Evolutionary conservation across 2,113 vertebrate genomes (phyloP).

Genomic region (Paradoxurus hermaphroditus): DNA sequence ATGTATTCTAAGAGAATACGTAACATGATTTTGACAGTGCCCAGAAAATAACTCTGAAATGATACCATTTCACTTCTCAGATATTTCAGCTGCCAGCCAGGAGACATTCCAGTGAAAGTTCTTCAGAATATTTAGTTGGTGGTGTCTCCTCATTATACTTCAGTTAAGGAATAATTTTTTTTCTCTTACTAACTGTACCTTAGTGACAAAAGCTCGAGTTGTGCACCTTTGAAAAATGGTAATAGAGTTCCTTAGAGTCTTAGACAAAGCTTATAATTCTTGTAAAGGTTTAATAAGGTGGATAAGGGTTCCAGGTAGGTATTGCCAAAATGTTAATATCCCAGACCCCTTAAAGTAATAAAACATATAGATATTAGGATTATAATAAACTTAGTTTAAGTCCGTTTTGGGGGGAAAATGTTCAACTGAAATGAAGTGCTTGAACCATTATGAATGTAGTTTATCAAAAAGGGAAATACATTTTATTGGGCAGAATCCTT

Average conservation of each 20-base stretch:
- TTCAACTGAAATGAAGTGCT: conserved; percentile 1
- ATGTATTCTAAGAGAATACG: not conserved
- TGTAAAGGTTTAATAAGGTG: conserved; percentile 35
- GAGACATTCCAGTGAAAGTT: not conserved
- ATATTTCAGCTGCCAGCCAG: not conserved
- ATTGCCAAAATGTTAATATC: conserved; percentile 41
- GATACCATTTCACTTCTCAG: not conserved
- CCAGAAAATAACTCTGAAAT: not conserved
- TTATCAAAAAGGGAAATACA: conserved; percentile 62
- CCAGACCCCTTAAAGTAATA: not conserved
- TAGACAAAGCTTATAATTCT: conserved; percentile 31
- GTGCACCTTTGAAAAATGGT: conserved; percentile 3
- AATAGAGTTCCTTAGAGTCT: not conserved
- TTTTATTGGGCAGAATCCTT: conserved; percentile 57
- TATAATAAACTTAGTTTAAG: conserved; percentile 42
- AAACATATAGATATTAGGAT: not conserved
- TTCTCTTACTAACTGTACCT: conserved; percentile 10
- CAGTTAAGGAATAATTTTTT: conserved; percentile 36
- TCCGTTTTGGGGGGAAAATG: conserved; percentile 7
- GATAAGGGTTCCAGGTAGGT: not conserved
- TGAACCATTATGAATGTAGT: conserved; percentile 16
- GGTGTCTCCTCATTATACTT: not conserved
- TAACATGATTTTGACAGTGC: not conserved
- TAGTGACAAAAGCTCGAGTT: conserved; percentile 23
- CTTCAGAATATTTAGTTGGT: not conserved